Conservation (phyloP, 2,888 invertebrate species). For the Leptarthrus brevirostris region DNA sequence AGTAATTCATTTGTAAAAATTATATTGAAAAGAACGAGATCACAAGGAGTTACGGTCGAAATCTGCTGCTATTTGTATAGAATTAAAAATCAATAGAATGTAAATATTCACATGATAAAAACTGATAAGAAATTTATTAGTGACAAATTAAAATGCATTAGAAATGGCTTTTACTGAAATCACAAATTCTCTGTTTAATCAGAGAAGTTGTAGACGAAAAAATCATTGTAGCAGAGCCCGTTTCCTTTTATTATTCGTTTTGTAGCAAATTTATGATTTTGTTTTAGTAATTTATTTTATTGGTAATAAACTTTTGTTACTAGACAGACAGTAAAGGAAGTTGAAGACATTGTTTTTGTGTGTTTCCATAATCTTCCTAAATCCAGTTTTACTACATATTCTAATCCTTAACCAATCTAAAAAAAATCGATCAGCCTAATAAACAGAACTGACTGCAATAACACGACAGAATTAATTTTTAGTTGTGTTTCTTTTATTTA, state of each 20-base stretch:
- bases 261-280: conserved; percentile 25
- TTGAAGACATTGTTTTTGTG: not conserved
- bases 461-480: not conserved
- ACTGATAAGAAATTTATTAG: not conserved
- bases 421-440: not conserved
- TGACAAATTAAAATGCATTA: not conserved
- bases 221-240: not conserved
- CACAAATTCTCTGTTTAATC: conserved; percentile 17
- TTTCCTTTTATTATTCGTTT: not conserved
- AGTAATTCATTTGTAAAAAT: conserved; percentile 32
- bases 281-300: conserved; percentile 42
- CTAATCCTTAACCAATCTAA: not conserved
- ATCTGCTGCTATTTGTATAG: conserved; percentile 41
- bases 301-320: conserved; percentile 38
- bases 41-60: not conserved
- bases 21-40: not conserved
- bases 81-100: conserved; percentile 23
- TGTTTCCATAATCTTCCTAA: not conserved
- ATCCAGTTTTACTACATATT: not conserved
- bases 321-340: conserved; percentile 26
- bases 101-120: conserved; percentile 26
- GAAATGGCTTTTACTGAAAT: conserved; percentile 5
- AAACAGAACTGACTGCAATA: not conserved
- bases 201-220: not conserved
- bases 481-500: too few species aligned